These are phyloP conservation scores for Tridacna crocea DNA, from an alignment of 2,888 invertebrate genomes.

Conservation along the genomic window DNA sequence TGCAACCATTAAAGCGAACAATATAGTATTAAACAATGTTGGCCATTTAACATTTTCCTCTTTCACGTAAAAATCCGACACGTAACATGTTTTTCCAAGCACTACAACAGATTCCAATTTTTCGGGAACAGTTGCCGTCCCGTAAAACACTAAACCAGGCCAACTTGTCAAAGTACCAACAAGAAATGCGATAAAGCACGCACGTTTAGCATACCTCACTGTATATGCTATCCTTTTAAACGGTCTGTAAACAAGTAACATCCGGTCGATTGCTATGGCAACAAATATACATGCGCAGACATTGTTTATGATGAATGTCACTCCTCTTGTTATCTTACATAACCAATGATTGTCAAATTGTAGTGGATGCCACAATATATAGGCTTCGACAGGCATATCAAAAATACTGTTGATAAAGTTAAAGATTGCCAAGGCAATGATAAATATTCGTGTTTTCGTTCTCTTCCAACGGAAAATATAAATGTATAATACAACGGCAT, in stretches of 20 bases:
- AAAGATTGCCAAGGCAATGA: slow-evolving; percentile 24
- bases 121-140: slow-evolving; percentile 45
- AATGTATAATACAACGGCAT: slow-evolving; percentile 42
- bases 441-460: slow-evolving; percentile 43
- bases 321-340: slow-evolving; percentile 42
- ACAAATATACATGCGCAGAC: slow-evolving; percentile 44
- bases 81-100: slow-evolving; percentile 45
- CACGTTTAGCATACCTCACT: slow-evolving; percentile 27
- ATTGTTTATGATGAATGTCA: slow-evolving; percentile 45
- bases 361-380: slow-evolving; percentile 41
- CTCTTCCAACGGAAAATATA: slow-evolving; percentile 33
- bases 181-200: slow-evolving; percentile 31
- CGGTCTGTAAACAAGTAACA: slow-evolving; percentile 42
- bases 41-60: slow-evolving; percentile 35
- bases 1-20: slow-evolving; percentile 41
- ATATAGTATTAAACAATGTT: slow-evolving; percentile 30
- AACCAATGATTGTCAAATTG: slow-evolving; percentile 42
- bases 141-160: slow-evolving; percentile 48
- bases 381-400: slow-evolving; percentile 49
- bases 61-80: slow-evolving; percentile 34
- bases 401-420: slow-evolving; percentile 45
- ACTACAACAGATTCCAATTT: slow-evolving; percentile 30
- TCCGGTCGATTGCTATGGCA: slow-evolving; percentile 51
- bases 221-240: slow-evolving; percentile 34
- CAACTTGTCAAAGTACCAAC: slow-evolving; percentile 34